Percentiles rank a stretch among this genome's conserved stretches.
Conservation (phyloP, 2,888 invertebrate genomes). For the Euphydryas editha region DNA sequence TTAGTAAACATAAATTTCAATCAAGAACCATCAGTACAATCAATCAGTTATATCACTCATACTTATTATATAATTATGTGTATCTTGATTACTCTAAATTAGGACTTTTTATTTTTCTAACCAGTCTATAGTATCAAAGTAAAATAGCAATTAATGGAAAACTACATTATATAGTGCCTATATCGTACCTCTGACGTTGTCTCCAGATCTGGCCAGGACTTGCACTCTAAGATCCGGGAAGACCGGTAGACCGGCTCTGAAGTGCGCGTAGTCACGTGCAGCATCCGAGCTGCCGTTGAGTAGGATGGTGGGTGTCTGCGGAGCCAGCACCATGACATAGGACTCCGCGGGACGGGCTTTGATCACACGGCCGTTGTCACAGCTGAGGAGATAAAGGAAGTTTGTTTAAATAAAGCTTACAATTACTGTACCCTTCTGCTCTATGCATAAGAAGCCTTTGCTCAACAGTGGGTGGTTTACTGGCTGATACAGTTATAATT, state of each 20-base stretch:
- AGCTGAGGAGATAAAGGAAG: slow-evolving; percentile 70
- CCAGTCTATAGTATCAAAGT: too few species aligned
- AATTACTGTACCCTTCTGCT: too few species aligned
- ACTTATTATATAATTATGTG: too few species aligned
- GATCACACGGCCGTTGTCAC: slow-evolving; percentile 89
- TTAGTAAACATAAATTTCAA: too few species aligned
- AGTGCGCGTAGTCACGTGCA: slow-evolving; percentile 93
- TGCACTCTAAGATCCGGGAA: slow-evolving; percentile 93
- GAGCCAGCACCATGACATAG: slow-evolving; percentile 93
- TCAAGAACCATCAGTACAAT: too few species aligned
- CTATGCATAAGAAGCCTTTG: too few species aligned
- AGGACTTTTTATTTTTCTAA: too few species aligned
- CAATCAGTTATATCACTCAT: too few species aligned
- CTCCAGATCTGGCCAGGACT: slow-evolving; percentile 70
- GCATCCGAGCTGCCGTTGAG: slow-evolving; percentile 92
- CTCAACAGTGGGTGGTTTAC: too few species aligned
- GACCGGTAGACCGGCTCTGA: slow-evolving; percentile 93
- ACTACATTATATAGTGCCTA: neutral
- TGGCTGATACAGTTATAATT: too few species aligned
- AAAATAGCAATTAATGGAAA: neutral
- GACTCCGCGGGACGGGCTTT: slow-evolving; percentile 91
- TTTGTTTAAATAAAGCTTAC: neutral
- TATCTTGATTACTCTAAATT: too few species aligned
- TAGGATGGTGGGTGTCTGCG: slow-evolving; percentile 92
- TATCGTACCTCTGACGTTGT: slow-evolving; percentile 42